Evolutionary conservation across 2,888 invertebrate genomes (phyloP), one percentile per base, ranked within the genome.

Genomic region (Tubulanus polymorphus): DNA sequence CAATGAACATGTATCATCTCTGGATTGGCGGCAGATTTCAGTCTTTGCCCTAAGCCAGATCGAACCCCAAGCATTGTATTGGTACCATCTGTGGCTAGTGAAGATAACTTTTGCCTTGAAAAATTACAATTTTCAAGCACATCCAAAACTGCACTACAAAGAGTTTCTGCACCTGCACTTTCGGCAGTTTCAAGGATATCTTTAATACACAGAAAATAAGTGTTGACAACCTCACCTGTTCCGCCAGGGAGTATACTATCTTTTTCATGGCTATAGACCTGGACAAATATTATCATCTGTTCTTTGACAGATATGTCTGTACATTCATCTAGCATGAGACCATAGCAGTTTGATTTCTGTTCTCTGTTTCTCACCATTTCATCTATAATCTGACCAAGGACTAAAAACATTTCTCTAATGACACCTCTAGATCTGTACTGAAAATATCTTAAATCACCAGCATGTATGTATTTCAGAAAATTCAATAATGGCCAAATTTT

Each of bases 1-100:
- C 63, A 63, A 28, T 63, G 63, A 1, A 63, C 51, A 30, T 51
- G 55, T 1, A 63, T 47, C 1, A 63, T 32, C 6, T 30, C 18
- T 28, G 58, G 59, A n/a, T n/a, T n/a, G 25, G 29, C 50, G 3
- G 50, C 30, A 2, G 49, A 12, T 23, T 50, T 54, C 6, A 63
- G 41, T 37, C 48, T 32, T 35, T 59, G 53, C 15, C 57, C 54
- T n/a, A 60, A 60, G 10, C 57, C 59, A 20, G 23, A 23, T 12
- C 37, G 53, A 29, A 55, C 52, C 1, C 63, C 63, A n/a, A 55
- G 27, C 56, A 63, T 60, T 0, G 58, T 58, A 35, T 51, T 35
- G 12, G 59, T 60, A 0, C 62, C 56, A 54, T 62, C 60, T 10
- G 56, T 49, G 0, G 53, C 26, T n/a, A 61, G 48, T 1, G 54